Base-by-base conservation (phyloP, 1,140 invertebrate genomes). In the Orchestia grillus region DNA sequence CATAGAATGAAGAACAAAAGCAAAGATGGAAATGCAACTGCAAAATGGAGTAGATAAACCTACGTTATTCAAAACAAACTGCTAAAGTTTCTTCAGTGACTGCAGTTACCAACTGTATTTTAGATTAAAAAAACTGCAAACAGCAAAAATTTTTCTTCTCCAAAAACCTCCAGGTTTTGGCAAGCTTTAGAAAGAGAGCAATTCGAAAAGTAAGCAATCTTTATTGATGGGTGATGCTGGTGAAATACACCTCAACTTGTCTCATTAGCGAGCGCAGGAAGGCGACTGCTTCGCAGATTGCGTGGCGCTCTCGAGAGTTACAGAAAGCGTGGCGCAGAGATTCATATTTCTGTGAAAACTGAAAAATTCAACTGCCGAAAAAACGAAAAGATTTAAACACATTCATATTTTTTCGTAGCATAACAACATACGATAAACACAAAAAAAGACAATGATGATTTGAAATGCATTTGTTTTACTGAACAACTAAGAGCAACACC, bases 221-320 rank as follows among this genome's bases (percentile, higher is more conserved):
- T 44, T 94, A 94, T 94, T 94, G 92, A 94, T 94, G 40, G 92
- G 92, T 45, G 44, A 94, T 94, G 44, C 44, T n/a, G 44, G 92
- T 45, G 92, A 91, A 91, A 94, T 94, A 94, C 40, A n/a, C 92
- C 36, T 44, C 16, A 45, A 45, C 43, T 94, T 94, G 92, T 94
- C 92, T 47, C 92, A 44, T 94, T 94, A 94, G 92, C 92, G 6
- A 28, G 92, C 43, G 44, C 11, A 40, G 44, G 16, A 94, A 44
- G 44, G 92, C 92, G 43, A 36, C 92, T 4, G 92, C 92, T 94
- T 44, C 92, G 92, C 44, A 94, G 92, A 94, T 94, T 45, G 4
- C 19, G 44, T 47, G 8, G 41, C 92, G 16, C 11, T 94, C 44
- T 40, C 43, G 36, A n/a, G 92, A 94, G 92, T 45, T 42, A 41